A percentile compares a stretch with the other conserved stretches of the same genome.
phyloP scores from a whole-genome alignment of 2,888 invertebrate genomes.

The Polymixis lichenea region DNA sequence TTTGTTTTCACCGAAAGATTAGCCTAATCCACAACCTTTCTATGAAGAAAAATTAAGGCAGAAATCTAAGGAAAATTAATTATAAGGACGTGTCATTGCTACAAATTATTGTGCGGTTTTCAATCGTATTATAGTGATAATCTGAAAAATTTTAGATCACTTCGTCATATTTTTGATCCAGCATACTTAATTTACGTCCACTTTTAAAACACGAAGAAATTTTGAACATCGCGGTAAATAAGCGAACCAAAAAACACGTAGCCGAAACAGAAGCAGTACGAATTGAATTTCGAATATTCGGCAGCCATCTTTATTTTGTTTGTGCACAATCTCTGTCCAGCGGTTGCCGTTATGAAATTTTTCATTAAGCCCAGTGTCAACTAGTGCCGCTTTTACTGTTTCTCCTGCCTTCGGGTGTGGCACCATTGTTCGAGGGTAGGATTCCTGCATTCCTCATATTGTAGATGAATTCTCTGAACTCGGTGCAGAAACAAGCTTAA shows the following conservation, averaged over 20 bases:
- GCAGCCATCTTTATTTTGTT: constrained; percentile 65
- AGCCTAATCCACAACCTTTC: background rate
- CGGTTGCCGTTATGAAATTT: constrained; percentile 80
- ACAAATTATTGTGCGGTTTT: background rate
- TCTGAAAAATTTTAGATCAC: background rate
- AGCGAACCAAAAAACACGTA: constrained; percentile 23
- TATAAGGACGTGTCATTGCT: background rate
- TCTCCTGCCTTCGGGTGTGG: constrained; percentile 63
- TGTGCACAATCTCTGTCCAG: constrained; percentile 65
- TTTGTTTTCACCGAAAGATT: background rate
- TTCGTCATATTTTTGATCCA: background rate
- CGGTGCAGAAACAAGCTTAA: background rate
- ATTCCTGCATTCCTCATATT: constrained; percentile 2
- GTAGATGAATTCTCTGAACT: constrained; percentile 3
- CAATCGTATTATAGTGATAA: background rate
- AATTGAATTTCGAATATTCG: constrained; percentile 68
- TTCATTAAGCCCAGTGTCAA: constrained; percentile 82
- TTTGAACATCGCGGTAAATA: constrained; percentile 12
- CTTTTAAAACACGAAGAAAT: background rate
- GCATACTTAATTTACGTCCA: background rate
- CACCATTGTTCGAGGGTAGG: constrained; percentile 39
- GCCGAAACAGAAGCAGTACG: constrained; percentile 29
- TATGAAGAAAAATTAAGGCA: background rate
- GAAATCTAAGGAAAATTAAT: too few relatives aligned
- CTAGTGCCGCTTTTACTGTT: constrained; percentile 73